Evolutionary conservation across 1,140 invertebrate genomes (phyloP), one percentile per base, ranked within the genome.

Genomic region (Temnothorax longispinosus): DNA sequence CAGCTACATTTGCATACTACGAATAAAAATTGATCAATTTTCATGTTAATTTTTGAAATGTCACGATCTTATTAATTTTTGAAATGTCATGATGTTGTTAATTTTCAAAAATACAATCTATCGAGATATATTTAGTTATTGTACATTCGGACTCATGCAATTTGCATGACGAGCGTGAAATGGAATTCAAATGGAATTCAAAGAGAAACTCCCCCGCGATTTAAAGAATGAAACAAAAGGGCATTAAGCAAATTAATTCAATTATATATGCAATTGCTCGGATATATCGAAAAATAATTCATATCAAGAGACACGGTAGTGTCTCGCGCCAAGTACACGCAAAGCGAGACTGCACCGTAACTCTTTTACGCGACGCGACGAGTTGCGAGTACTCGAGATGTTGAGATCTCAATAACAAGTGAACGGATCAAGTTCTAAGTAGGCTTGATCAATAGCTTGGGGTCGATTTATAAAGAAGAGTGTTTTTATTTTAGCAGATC

Each of bases 161-260:
- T 76, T 76, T 76, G 74, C 35, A 58, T 76, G n/a, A 11, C n/a
- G 1, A 76, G 38, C 35, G n/a, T 58, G 32, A 72, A 72, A 52
- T 72, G 21, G 38, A 41, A 38, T 56, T 75, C 6, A 35, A 67
- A 54, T 56, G 11, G 32, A 54, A 75, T 75, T 52, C 52, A 56
- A 38, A 75, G 74, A 41, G n/a, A 56, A 58, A 27, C n/a, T 76
- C n/a, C n/a, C 7, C 11, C 13, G 13, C 35, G 52, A 58, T 76
- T 56, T 76, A 54, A 54, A 74, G 50, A 76, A 58, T 18, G 13
- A 41, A 58, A 7, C 35, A 6, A 69, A 47, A 69, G 38, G 21
- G 7, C n/a, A 6, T 35, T 0, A 56, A 38, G n/a, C 13, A 58
- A 41, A 56, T 76, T 58, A 7, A 21, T 8, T 27, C 38, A 58